Evolutionary conservation across 2,888 invertebrate genomes (phyloP).

Genomic region (Cheilosia scutellata): DNA sequence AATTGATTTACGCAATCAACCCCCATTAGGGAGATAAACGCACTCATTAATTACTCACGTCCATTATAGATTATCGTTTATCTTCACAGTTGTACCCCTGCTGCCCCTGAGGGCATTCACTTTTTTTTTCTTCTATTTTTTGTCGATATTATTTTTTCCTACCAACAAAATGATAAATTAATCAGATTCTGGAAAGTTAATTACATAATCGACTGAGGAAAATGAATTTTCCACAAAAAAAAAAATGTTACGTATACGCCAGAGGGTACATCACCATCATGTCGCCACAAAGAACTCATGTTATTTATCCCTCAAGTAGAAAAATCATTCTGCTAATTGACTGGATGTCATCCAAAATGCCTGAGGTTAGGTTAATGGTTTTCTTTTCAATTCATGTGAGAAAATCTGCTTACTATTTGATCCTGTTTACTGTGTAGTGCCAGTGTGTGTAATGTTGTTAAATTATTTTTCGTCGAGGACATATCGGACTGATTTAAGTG

Average conservation of each 20-base stretch:
- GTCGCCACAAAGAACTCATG: slow-evolving; percentile 5
- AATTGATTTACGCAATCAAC: slow-evolving; percentile 50
- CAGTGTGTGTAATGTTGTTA: not conserved
- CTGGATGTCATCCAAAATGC: slow-evolving; percentile 40
- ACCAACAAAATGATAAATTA: slow-evolving; percentile 21
- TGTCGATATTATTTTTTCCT: slow-evolving; percentile 7
- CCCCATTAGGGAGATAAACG: slow-evolving; percentile 24
- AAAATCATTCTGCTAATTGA: slow-evolving; percentile 53
- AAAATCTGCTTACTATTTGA: not conserved
- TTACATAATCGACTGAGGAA: slow-evolving; percentile 22
- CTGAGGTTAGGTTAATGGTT: slow-evolving; percentile 20
- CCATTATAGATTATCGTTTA: slow-evolving; percentile 40
- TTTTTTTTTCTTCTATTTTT: slow-evolving; percentile 1
- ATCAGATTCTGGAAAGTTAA: slow-evolving; percentile 31
- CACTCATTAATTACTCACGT: slow-evolving; percentile 42
- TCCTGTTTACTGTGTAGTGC: not conserved
- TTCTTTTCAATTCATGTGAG: slow-evolving; percentile 19
- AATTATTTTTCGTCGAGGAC: not conserved
- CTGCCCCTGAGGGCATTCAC: not conserved
- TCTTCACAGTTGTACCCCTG: not conserved
- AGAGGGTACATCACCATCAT: not conserved
- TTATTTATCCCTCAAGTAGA: slow-evolving; percentile 33
- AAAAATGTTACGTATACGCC: slow-evolving; percentile 42
- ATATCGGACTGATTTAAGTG: not conserved
- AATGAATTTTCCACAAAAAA: not conserved